phyloP scores from a whole-genome alignment of 2,797 vertebrate species.

The Natrix natrix region DNA sequence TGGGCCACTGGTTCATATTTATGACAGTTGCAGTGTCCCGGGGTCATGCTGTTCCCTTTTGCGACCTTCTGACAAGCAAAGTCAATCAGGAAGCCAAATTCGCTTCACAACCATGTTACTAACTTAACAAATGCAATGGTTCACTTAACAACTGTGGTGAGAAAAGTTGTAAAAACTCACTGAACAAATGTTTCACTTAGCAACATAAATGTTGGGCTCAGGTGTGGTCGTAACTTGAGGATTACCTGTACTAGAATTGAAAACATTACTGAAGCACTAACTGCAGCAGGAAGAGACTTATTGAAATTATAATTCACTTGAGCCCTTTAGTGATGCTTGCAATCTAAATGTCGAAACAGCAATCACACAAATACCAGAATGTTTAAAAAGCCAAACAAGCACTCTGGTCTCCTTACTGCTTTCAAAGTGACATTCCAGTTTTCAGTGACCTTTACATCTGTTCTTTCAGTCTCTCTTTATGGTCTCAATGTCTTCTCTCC shows the following conservation, averaged over 20 bases:
- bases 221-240: background rate
- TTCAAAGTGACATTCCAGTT: slow-evolving; percentile 44
- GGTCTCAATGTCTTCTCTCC: slow-evolving; percentile 37
- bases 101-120: background rate
- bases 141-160: too few species aligned
- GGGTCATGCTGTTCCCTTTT: background rate
- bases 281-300: slow-evolving; percentile 13
- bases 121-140: too few species aligned
- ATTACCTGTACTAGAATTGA: background rate
- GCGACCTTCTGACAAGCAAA: background rate
- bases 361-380: slow-evolving; percentile 44
- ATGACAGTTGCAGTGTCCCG: background rate
- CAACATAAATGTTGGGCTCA: background rate
- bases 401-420: slow-evolving; percentile 38
- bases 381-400: slow-evolving; percentile 16
- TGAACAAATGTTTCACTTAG: background rate
- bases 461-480: slow-evolving; percentile 38
- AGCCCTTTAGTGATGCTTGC: slow-evolving; percentile 40
- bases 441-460: slow-evolving; percentile 60
- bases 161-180: background rate
- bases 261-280: background rate
- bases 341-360: slow-evolving; percentile 30
- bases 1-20: too few species aligned
- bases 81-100: background rate
- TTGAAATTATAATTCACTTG: slow-evolving; percentile 31